Evolutionary conservation across 2,113 vertebrate genomes (phyloP).

Genomic region (Nothobranchius furzeri): DNA sequence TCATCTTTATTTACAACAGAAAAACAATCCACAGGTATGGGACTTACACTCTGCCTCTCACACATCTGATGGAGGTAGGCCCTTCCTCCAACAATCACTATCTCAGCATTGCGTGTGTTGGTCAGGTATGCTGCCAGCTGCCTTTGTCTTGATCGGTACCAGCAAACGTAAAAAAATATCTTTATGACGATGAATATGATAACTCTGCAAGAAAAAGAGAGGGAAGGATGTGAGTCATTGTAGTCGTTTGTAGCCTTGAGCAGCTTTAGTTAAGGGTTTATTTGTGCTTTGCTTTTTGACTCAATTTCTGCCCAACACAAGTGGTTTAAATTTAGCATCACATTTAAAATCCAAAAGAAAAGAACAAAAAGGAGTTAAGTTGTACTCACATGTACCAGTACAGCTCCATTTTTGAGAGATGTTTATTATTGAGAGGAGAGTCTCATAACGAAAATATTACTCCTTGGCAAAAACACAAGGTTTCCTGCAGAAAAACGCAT

Average conservation of each 20-base stretch:
- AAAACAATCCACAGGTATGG: too few species aligned
- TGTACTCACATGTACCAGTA: constrained; percentile 86
- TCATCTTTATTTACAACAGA: background rate
- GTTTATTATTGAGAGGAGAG: constrained; percentile 34
- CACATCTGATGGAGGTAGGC: constrained; percentile 86
- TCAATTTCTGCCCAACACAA: too few species aligned
- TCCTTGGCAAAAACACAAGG: constrained; percentile 11
- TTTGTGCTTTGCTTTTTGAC: too few species aligned
- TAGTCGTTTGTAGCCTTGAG: background rate
- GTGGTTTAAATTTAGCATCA: background rate
- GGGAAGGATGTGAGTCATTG: rapidly evolving
- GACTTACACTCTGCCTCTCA: constrained; percentile 82
- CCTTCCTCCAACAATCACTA: constrained; percentile 85
- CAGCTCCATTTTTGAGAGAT: constrained; percentile 77
- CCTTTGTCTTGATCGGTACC: constrained; percentile 86
- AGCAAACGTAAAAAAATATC: constrained; percentile 88
- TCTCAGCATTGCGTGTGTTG: constrained; percentile 85
- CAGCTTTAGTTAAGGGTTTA: too few species aligned
- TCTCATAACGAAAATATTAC: constrained; percentile 54
- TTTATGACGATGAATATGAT: constrained; percentile 87
- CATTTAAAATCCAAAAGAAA: background rate
- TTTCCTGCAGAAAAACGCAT: background rate
- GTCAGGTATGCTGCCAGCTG: constrained; percentile 85
- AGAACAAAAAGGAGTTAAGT: background rate
- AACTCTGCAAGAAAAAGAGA: constrained; percentile 64